Base-by-base conservation (phyloP, 2,797 vertebrate genomes). In the Acipenser ruthenus region DNA sequence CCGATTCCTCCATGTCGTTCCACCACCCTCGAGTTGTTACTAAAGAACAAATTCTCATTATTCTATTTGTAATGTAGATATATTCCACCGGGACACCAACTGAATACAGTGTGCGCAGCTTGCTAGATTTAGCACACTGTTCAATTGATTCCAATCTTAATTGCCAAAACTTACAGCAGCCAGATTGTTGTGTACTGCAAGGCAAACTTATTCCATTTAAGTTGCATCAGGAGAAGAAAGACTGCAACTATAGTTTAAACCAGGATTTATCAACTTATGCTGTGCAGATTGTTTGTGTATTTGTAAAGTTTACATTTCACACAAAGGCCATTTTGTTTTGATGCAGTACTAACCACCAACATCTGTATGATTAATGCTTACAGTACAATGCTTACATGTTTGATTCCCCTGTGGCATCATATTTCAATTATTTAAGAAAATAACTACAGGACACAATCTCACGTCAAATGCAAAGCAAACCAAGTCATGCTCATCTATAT, bases 151-250 rank as follows among this genome's bases (percentile, higher is more conserved):
- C 49, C 72, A 77, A 70, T 72, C 64, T 67, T 2, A 23, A 8
- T n/a, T 50, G 37, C 74, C 67, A 48, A 60, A 68, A 65, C 70
- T 65, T 70, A 37, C 67, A 68, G 64, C 61, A 60, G 68, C 67
- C 68, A 23, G 47, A 60, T 49, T 53, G 56, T 6, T 50, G 7
- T 50, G 58, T 13, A 50, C 47, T 49, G 48, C 11, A 51, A 23
- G 52, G 13, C 2, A 7, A n/a, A 7, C 11, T 18, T 55, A 37
- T 37, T 37, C 3, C 37, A 37, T 67, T 68, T 7, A n/a, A 77
- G 76, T 82, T 84, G 82, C 80, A 80, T 78, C 48, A 47, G 63
- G 61, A 63, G 23, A 47, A 8, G 49, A 63, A 74, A 74, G 75
- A 78, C 65, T 37, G 37, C 37, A 37, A 37, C 37, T 37, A 37